Conservation (phyloP, 2,888 invertebrate species). For the Tricholauxania praeusta region DNA sequence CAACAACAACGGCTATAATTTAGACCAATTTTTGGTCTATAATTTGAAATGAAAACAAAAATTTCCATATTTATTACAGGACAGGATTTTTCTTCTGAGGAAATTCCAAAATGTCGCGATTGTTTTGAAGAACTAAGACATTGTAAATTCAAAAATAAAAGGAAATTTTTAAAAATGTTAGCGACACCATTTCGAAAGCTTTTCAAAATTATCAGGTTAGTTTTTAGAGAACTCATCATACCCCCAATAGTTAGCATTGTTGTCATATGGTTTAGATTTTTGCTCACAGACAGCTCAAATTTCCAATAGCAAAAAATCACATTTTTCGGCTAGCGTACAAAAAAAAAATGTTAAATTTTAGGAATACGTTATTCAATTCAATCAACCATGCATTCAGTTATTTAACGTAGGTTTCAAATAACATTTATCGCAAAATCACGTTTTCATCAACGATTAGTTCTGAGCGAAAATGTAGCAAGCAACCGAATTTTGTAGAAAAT, state of each 20-base stretch:
- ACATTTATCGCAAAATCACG: too few species aligned
- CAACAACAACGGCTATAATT: slow-evolving; percentile 23
- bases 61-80: slow-evolving; percentile 45
- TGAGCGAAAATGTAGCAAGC: too few species aligned
- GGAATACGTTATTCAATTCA: too few species aligned
- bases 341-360: too few species aligned
- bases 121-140: slow-evolving; percentile 49
- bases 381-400: too few species aligned
- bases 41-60: background rate
- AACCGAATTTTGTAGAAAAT: too few species aligned
- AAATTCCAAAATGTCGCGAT: slow-evolving; percentile 42
- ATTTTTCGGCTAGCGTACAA: too few species aligned
- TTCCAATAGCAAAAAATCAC: too few species aligned
- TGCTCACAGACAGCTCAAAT: too few species aligned
- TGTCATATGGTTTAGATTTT: background rate
- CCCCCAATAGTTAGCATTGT: background rate
- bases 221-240: slow-evolving; percentile 43
- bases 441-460: too few species aligned
- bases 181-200: slow-evolving; percentile 59
- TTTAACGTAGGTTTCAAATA: too few species aligned
- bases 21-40: background rate
- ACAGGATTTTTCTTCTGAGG: slow-evolving; percentile 43
- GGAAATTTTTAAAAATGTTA: slow-evolving; percentile 54
- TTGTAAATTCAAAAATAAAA: slow-evolving; percentile 49
- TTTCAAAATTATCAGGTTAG: slow-evolving; percentile 62